A percentile compares a stretch with the other conserved stretches of the same genome.
These are phyloP conservation scores for Fragum fragum DNA, from an alignment of 2,888 invertebrate genomes.

Conservation along the genomic window DNA sequence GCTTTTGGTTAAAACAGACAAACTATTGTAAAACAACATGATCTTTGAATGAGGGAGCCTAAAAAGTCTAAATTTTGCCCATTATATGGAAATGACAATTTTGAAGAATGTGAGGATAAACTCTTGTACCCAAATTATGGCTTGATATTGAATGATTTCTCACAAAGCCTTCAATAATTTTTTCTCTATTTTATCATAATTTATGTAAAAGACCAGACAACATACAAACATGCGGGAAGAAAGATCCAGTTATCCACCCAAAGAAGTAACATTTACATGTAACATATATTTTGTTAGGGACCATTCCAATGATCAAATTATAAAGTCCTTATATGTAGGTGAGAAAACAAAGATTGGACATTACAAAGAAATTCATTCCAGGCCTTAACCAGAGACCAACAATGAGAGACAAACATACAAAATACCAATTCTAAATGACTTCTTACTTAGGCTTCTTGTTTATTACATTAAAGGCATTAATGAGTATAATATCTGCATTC, in stretches of 20 bases:
- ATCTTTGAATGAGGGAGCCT: too few relatives aligned
- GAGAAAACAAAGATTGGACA: too few relatives aligned
- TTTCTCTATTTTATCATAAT: constrained; percentile 7
- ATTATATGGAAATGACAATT: too few relatives aligned
- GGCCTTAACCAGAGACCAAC: neutral
- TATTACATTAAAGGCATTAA: too few relatives aligned
- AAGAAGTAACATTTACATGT: neutral
- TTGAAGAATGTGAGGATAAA: too few relatives aligned
- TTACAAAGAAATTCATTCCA: neutral
- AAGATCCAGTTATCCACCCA: neutral
- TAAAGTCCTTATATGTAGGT: neutral
- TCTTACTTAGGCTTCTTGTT: too few relatives aligned
- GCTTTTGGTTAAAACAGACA: too few relatives aligned
- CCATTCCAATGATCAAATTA: neutral
- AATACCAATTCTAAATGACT: neutral
- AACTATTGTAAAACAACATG: too few relatives aligned
- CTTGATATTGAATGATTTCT: too few relatives aligned
- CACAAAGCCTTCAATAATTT: constrained; percentile 31
- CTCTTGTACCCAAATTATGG: neutral
- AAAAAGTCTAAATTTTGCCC: too few relatives aligned
- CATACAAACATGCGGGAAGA: constrained; percentile 36
- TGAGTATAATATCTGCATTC: too few relatives aligned
- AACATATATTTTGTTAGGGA: neutral
- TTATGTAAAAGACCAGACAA: constrained; percentile 38
- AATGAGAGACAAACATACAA: neutral